These are phyloP conservation scores for Papilio machaon DNA, from an alignment of 1,140 invertebrate species.

Conservation along the genomic window DNA sequence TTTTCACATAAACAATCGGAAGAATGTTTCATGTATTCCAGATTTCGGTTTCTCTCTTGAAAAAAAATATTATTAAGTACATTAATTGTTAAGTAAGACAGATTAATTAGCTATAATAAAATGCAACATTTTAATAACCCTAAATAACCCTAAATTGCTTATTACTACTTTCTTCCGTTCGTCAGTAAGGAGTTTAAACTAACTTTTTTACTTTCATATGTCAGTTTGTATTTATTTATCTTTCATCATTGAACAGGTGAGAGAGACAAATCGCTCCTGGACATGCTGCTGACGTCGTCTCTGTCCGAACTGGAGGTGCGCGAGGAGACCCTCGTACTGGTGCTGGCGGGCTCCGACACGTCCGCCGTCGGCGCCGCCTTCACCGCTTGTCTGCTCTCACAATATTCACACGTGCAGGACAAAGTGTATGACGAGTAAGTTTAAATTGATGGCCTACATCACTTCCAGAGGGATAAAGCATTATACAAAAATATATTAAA, in stretches of 20 bases:
- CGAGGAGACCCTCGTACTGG: slow-evolving; percentile 49
- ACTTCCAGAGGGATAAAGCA: neutral
- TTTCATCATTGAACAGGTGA: neutral
- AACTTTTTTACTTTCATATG: neutral
- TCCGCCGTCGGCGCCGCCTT: slow-evolving; percentile 46
- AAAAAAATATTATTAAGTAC: no score
- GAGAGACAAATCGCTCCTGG: neutral
- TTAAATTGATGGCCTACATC: neutral
- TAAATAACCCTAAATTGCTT: no score
- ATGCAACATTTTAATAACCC: neutral
- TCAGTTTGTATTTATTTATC: neutral
- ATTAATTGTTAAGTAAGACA: neutral
- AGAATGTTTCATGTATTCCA: no score
- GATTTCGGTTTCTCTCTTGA: no score
- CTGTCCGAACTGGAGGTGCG: slow-evolving; percentile 44
- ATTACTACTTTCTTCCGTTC: no score
- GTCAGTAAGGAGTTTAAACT: no score
- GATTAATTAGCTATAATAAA: neutral
- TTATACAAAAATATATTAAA: no score
- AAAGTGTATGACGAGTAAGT: slow-evolving; percentile 51
- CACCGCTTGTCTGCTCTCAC: slow-evolving; percentile 44
- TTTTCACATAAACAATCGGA: no score
- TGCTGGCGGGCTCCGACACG: slow-evolving; percentile 54
- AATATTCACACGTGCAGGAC: slow-evolving; percentile 45
- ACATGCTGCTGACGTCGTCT: neutral